Conservation (phyloP, 2,888 invertebrate species). For the Pycnomerus fuliginosus region DNA sequence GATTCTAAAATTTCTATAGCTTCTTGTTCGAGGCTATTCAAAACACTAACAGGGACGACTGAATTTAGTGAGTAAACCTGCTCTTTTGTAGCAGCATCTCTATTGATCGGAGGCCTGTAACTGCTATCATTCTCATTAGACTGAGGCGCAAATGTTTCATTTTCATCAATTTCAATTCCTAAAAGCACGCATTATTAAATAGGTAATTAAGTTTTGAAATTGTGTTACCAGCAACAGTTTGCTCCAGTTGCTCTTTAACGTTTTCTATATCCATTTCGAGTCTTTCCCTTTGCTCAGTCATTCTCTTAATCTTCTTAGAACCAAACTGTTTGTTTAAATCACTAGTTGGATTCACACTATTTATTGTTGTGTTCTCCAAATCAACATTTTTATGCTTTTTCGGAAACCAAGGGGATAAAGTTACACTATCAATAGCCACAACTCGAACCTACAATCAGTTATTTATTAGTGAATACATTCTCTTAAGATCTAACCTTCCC, state of each 20-base stretch:
- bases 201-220: slow-evolving; percentile 1
- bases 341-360: slow-evolving; percentile 11
- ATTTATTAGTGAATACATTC: neutral
- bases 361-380: slow-evolving; percentile 10
- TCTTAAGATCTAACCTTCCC: slow-evolving; percentile 35
- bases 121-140: slow-evolving; percentile 45
- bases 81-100: slow-evolving; percentile 52
- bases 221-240: slow-evolving; percentile 54
- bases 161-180: slow-evolving; percentile 32
- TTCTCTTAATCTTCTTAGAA: slow-evolving; percentile 61
- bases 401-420: slow-evolving; percentile 27
- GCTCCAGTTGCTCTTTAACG: slow-evolving; percentile 60
- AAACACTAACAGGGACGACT: slow-evolving; percentile 52
- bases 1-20: slow-evolving; percentile 30
- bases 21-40: slow-evolving; percentile 42
- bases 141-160: neutral
- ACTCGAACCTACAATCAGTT: slow-evolving; percentile 30
- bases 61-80: slow-evolving; percentile 55
- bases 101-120: slow-evolving; percentile 57
- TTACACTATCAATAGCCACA: slow-evolving; percentile 31
- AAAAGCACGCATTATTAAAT: slow-evolving; percentile 7
- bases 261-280: slow-evolving; percentile 60
- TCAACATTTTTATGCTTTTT: neutral
- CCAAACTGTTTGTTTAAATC: slow-evolving; percentile 65
- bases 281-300: slow-evolving; percentile 62